Percentiles rank a stretch among this genome's conserved stretches.
These are phyloP conservation scores for Zootoca vivipara DNA, from an alignment of 2,113 vertebrate genomes.

Conservation along the genomic window DNA sequence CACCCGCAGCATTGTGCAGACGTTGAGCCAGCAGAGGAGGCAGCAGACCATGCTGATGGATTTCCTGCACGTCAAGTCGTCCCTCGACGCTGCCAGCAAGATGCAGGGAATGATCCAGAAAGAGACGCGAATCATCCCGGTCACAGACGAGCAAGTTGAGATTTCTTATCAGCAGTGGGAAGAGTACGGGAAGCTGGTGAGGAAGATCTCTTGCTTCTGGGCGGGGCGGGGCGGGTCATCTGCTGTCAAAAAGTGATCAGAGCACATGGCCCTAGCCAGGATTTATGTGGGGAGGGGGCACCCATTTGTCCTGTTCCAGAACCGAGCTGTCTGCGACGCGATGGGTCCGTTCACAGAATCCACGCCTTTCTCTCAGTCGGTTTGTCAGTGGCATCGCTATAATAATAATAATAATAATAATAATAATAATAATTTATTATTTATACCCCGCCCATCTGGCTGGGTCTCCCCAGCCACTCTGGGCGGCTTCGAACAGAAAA, in stretches of 20 bases:
- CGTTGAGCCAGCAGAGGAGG: slow-evolving; percentile 35
- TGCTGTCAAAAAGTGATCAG: no score
- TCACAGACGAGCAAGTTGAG: slow-evolving; percentile 32
- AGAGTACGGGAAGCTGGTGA: slow-evolving; percentile 47
- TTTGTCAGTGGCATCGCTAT: no score
- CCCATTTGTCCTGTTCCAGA: no score
- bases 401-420: no score
- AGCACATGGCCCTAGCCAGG: background rate
- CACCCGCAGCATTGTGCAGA: slow-evolving; percentile 16
- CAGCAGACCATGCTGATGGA: slow-evolving; percentile 34
- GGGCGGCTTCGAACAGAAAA: no score
- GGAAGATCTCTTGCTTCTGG: background rate
- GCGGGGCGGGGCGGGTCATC: background rate
- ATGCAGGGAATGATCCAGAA: slow-evolving; percentile 34
- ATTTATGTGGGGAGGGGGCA: no score
- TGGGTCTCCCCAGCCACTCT: no score
- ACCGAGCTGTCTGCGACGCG: no score
- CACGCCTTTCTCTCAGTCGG: no score
- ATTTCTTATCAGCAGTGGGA: slow-evolving; percentile 53
- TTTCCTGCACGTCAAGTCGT: slow-evolving; percentile 5
- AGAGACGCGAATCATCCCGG: background rate
- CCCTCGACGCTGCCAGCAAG: background rate
- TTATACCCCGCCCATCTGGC: no score
- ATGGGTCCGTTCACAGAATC: no score
- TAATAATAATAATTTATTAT: no score